Base-by-base conservation (phyloP, 2,888 invertebrate genomes). In the Drosophila colorata region DNA sequence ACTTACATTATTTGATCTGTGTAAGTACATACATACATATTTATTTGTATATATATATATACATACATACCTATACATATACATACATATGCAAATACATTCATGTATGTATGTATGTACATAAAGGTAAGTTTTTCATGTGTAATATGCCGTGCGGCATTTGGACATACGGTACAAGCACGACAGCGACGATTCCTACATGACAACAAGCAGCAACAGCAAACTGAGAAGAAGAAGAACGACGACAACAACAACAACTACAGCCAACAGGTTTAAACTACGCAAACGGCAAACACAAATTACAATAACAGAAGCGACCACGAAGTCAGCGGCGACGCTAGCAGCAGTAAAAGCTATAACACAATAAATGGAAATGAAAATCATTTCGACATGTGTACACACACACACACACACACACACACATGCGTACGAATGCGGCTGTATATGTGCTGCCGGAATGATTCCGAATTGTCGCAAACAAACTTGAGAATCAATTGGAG, bases 401-500 rank as follows among this genome's bases (percentile, higher is more conserved):
- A 58, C 20, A 35, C 2, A 37, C 9, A 9, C 13, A 23, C 20
- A 65, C 7, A 59, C 25, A 47, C 14, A 67, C 38, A 43, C 6
- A 55, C 14, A 25, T 18, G 33, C 11, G 18, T n/a, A n/a, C n/a
- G 13, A 48, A 18, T 25, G 9, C 49, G 14, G 33, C 16, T 43
- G 20, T 25, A 9, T 44, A 48, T 52, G 57, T 55, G 51, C 66
- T 61, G 51, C 48, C 55, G 74, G 69, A 74, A 76, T 56, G 44
- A 63, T 71, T 48, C 46, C 33, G 64, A 74, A 83, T 79, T 80
- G 78, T 70, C 70, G 68, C 66, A 60, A 84, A 77, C 66, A 74
- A 80, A 77, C 78, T 87, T 81, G 85, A 80, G 65, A 87, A 84
- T 84, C 74, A 87, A 87, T 80, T 81, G 80, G 59, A 77, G 74